A percentile compares a stretch with the other conserved stretches of the same genome.
These are phyloP conservation scores for Ctenoplectra terminalis DNA, from an alignment of 1,140 invertebrate species.

Conservation along the genomic window DNA sequence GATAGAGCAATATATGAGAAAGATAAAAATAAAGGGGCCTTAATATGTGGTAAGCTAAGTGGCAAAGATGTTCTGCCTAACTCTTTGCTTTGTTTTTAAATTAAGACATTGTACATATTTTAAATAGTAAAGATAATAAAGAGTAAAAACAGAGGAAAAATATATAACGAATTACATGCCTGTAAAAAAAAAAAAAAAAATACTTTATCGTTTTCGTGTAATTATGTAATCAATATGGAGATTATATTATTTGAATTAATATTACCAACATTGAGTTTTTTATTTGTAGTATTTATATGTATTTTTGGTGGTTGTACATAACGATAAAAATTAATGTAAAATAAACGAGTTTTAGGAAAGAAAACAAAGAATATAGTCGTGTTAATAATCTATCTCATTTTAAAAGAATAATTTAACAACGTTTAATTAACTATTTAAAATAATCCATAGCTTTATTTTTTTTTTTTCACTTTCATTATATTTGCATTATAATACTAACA, in stretches of 20 bases:
- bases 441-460: conserved; percentile 39
- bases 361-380: conserved; percentile 7
- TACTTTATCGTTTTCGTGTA: conserved; percentile 38
- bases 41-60: conserved; percentile 63
- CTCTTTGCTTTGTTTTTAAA: conserved; percentile 62
- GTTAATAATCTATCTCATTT: conserved; percentile 27
- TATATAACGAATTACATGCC: conserved; percentile 48
- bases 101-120: conserved; percentile 64
- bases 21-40: conserved; percentile 62
- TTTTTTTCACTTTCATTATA: conserved; percentile 33
- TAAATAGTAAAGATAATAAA: conserved; percentile 57
- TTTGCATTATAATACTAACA: conserved; percentile 46
- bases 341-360: conserved; percentile 6
- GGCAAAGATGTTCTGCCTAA: conserved; percentile 53
- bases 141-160: conserved; percentile 39
- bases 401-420: conserved; percentile 30
- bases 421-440: conserved; percentile 44
- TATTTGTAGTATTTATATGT: conserved; percentile 31
- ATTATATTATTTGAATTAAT: conserved; percentile 27
- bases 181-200: conserved; percentile 60
- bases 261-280: not conserved
- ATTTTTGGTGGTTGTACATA: conserved; percentile 5
- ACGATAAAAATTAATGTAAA: not conserved
- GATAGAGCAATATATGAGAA: conserved; percentile 61
- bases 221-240: not conserved